Conservation (phyloP, 2,888 invertebrate genomes). For the Xestia xanthographa region DNA sequence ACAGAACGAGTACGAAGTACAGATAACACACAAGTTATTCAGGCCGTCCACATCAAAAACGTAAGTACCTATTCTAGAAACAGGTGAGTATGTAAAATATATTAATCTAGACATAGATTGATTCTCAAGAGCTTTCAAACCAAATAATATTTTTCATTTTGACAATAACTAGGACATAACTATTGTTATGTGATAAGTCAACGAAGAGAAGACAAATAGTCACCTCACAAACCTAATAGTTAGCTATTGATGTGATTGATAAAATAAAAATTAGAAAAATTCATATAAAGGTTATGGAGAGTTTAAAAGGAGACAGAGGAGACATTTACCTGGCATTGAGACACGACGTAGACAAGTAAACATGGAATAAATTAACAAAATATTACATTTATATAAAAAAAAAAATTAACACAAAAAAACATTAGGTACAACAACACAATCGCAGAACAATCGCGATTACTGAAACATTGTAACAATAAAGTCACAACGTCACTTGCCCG, state of each 20-base stretch:
- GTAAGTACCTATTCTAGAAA: conserved; percentile 73
- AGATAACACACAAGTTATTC: conserved; percentile 87
- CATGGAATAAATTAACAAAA: neutral
- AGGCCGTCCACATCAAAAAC: conserved; percentile 85
- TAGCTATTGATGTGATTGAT: neutral
- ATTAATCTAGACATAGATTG: neutral
- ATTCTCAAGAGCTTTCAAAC: conserved; percentile 51
- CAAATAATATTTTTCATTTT: conserved; percentile 22
- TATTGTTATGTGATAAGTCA: neutral
- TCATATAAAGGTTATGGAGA: neutral
- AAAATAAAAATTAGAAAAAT: neutral
- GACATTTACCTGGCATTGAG: neutral
- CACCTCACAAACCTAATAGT: too few relatives aligned
- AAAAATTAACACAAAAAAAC: neutral
- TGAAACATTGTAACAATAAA: conserved; percentile 70
- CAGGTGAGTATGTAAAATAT: neutral
- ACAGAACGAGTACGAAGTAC: conserved; percentile 81
- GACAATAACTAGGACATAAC: neutral
- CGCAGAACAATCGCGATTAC: conserved; percentile 27
- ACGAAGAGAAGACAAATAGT: neutral
- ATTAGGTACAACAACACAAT: conserved; percentile 15
- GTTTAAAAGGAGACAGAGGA: neutral
- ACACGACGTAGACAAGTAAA: neutral
- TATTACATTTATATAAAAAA: neutral
- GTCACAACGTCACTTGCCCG: conserved; percentile 68